Conservation (phyloP, 2,888 invertebrate genomes). For the Sceliomorpha sp. region DNA sequence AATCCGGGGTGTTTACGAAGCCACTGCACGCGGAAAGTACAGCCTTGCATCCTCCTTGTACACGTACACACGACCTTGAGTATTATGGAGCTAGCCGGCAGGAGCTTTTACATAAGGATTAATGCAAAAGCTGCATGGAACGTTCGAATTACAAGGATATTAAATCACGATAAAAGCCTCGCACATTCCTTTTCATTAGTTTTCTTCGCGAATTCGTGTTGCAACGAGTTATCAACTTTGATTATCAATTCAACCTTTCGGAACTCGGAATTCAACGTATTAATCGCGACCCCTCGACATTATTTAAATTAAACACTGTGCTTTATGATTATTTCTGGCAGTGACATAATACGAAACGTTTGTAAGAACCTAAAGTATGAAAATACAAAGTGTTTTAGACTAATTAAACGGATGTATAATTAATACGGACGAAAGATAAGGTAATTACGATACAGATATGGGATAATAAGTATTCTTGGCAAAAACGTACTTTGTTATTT, state of each 20-base stretch:
- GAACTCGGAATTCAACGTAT: too few species aligned
- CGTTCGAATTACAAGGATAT: constrained; percentile 44
- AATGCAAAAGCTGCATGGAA: constrained; percentile 47
- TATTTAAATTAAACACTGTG: too few species aligned
- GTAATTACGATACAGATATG: too few species aligned
- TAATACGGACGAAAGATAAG: too few species aligned
- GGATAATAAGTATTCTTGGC: too few species aligned
- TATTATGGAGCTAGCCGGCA: constrained; percentile 21
- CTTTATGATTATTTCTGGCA: too few species aligned
- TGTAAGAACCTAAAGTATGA: too few species aligned
- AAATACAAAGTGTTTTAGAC: too few species aligned
- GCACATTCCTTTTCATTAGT: constrained; percentile 44
- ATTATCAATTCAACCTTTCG: constrained; percentile 19
- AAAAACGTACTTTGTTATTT: too few species aligned
- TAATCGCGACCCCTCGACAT: too few species aligned
- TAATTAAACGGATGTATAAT: too few species aligned
- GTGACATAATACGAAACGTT: too few species aligned
- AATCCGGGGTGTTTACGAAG: constrained; percentile 28
- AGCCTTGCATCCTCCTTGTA: constrained; percentile 31
- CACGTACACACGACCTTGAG: constrained; percentile 5
- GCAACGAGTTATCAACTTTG: constrained; percentile 15
- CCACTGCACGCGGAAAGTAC: constrained; percentile 19
- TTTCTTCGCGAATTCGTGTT: constrained; percentile 30
- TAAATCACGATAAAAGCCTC: constrained; percentile 51
- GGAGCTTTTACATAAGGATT: constrained; percentile 54